Base-by-base conservation (phyloP, 2,113 vertebrate genomes). In the Plecotus auritus region DNA sequence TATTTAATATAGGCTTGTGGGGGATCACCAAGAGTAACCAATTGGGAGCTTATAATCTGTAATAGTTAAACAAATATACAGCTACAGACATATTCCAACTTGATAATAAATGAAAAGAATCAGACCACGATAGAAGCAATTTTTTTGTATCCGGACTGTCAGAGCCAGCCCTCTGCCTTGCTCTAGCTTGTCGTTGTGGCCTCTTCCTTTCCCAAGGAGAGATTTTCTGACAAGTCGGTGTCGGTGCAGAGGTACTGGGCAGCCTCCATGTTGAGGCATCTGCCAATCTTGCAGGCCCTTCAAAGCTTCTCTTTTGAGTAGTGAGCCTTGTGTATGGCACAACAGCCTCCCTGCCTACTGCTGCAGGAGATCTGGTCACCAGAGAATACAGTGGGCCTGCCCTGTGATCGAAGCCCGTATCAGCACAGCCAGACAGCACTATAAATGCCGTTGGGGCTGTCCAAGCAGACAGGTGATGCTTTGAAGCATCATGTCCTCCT, bases 401-500 rank as follows among this genome's bases (percentile, higher is more conserved):
- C 77, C 86, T 42, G 9, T 26, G 45, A 16, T 14, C 7, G 49
- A 18, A 0, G 35, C 32, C 67, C 20, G 0, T 37, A 35, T 47
- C 64, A 18, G 8, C n/a, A 17, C 0, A 0, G 45, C 85, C 20
- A 2, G 1, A 14, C 18, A 28, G 37, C n/a, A 1, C n/a, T 20
- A 2, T 4, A 14, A 5, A 54, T n/a, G 7, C 69, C 17, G 1
- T 1, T 7, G 18, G 26, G 56, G 40, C 77, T 32, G 8, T 56
- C 4, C 47, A 51, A 6, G 83, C 77, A 61, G 35, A 28, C 7
- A 17, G 28, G 40, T 11, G 49, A 66, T 2, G 23, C 72, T 28
- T 70, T 0, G 14, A 64, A 13, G 78, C 28, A 5, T 9, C 4
- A 4, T 0, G 2, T 47, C 54, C 18, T 61, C 66, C 74, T 51